Conservation (phyloP, 2,797 vertebrate species). For the Alectoris magna region DNA sequence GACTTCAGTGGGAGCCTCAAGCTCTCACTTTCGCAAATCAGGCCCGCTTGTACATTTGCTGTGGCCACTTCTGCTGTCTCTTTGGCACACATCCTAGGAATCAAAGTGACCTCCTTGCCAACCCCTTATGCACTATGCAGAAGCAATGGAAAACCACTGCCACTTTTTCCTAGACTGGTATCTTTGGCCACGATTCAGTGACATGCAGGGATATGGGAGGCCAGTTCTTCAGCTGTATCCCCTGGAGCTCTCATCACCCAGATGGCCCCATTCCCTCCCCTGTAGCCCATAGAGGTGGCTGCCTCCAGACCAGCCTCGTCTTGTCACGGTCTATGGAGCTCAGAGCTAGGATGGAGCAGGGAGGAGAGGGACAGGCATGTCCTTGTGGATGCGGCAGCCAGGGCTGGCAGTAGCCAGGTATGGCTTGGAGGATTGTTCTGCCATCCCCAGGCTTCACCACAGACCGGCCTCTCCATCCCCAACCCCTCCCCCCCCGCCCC, state of each 20-base stretch:
- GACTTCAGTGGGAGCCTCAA: neutral
- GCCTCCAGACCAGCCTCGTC: neutral
- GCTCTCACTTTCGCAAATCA: neutral
- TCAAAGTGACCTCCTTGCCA: neutral
- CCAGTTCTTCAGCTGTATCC: neutral
- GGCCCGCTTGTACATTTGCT: neutral
- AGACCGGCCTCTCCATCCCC: neutral
- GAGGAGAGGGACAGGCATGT: neutral
- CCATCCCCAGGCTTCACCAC: neutral
- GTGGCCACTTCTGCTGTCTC: neutral
- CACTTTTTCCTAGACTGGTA: neutral
- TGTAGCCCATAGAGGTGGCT: neutral
- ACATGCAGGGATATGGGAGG: neutral
- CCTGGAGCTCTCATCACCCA: accelerated
- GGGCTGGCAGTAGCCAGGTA: neutral
- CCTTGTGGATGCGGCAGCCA: neutral
- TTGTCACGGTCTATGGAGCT: neutral
- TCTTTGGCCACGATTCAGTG: neutral
- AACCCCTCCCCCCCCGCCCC: neutral
- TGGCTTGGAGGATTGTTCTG: neutral
- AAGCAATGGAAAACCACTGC: constrained; percentile 20
- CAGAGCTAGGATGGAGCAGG: neutral
- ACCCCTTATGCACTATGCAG: neutral
- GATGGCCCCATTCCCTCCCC: neutral
- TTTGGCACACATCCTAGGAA: neutral